A percentile compares a stretch with the other conserved stretches of the same genome.
Conservation (phyloP, 2,113 vertebrate genomes). For the Fregetta grallaria region DNA sequence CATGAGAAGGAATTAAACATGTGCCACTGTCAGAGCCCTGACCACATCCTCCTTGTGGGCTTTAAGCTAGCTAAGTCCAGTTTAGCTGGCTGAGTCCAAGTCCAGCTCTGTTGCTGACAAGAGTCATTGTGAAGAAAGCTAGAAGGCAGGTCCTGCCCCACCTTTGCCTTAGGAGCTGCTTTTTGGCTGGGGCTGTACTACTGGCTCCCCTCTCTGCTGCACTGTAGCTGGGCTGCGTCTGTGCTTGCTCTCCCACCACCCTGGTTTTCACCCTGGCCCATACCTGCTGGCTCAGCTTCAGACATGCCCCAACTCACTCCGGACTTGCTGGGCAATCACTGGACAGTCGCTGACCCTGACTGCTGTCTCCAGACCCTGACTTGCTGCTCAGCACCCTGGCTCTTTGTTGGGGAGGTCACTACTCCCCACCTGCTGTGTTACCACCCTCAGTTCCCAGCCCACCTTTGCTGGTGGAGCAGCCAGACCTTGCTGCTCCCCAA, state of each 20-base stretch:
- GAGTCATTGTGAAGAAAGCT: neutral
- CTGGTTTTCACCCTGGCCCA: neutral
- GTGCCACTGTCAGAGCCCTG: neutral
- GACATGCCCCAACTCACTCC: rapidly evolving
- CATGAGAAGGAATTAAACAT: neutral
- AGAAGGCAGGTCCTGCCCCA: neutral
- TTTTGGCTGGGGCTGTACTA: neutral
- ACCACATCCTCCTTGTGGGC: neutral
- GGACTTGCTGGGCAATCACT: neutral
- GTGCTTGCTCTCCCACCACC: neutral
- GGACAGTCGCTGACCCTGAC: neutral
- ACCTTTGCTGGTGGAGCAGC: neutral
- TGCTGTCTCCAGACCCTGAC: neutral
- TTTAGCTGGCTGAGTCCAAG: neutral
- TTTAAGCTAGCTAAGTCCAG: neutral
- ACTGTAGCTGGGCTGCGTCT: rapidly evolving
- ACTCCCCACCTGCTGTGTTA: too few relatives aligned
- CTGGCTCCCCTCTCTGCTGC: neutral
- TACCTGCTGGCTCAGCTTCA: neutral
- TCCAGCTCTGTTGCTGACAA: neutral
- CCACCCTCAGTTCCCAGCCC: rapidly evolving
- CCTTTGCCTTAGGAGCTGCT: neutral
- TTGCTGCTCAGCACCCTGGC: rapidly evolving
- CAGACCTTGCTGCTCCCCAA: neutral
- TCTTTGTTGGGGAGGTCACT: neutral